Evolutionary conservation across 2,113 vertebrate genomes (phyloP), one percentile per base, ranked within the genome.

Genomic region (Synodontis membranacea): DNA sequence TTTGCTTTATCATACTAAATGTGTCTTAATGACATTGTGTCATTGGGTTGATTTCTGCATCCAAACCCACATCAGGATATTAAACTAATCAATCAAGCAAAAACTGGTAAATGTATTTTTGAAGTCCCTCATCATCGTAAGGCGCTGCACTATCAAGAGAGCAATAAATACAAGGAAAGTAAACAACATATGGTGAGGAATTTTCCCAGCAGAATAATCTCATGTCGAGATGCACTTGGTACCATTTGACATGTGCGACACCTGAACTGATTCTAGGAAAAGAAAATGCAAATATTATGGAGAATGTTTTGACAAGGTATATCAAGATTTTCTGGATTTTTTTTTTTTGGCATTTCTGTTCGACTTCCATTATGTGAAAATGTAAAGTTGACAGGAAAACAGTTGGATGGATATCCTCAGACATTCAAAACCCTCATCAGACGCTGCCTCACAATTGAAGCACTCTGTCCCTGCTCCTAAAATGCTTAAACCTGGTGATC

Each of bases 171-270:
- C 28, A 31, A 19, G 39, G 42, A 91, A 93, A 93, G 89, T 90
- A 93, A 93, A 93, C 92, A 93, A 90, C 90, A 87, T 91, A 92
- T 88, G 89, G 88, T 50, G 82, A 93, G 93, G 93, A 94, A 94
- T 91, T 91, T 86, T 82, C 82, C 85, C 70, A 25, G 64, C 52
- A 88, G 89, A 89, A 85, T 82, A 8, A 23, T 75, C 64, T 52
- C n/a, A 68, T 72, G 68, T 58, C 85, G 84, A 76, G 91, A 90
- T 72, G 70, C 46, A 52, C 50, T 83, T 46, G 84, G 92, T 88
- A 93, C 19, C 48, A 50, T 91, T 89, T 37, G 52, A 91, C 90
- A 91, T 91, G 92, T 81, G 28, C 25, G 44, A 76, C 52, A 44
- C 6, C 80, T 44, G 14, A 79, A 37, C 31, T 23, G 8, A 37